These are phyloP conservation scores for Furnarius figulus DNA, from an alignment of 2,113 vertebrate species.

Conservation along the genomic window DNA sequence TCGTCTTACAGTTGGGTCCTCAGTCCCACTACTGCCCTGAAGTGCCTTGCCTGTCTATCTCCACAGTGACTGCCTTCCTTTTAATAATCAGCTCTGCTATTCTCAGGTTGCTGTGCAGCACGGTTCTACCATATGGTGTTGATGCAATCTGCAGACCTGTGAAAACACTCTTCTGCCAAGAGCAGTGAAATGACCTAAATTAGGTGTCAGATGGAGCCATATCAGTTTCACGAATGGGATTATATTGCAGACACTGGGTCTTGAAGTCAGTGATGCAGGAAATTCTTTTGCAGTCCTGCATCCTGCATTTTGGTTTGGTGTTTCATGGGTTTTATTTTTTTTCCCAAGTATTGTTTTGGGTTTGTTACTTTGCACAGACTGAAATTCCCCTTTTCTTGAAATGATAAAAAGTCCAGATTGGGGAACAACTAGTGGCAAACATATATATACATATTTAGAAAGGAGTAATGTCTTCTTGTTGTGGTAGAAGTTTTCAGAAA, in stretches of 20 bases:
- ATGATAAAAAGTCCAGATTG: neutral
- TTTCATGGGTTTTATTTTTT: neutral
- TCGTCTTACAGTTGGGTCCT: neutral
- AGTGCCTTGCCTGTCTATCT: neutral
- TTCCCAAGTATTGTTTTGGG: neutral
- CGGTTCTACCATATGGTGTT: neutral
- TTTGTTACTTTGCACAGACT: neutral
- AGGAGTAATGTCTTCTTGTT: neutral
- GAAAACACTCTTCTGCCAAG: neutral
- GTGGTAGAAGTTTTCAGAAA: neutral
- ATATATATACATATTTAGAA: neutral
- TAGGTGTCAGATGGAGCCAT: neutral
- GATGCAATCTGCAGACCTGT: neutral
- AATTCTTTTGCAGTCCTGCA: neutral
- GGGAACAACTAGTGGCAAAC: neutral
- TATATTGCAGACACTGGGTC: neutral
- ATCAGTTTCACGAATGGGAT: neutral
- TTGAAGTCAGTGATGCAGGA: neutral
- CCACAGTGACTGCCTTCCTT: neutral
- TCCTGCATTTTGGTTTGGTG: neutral
- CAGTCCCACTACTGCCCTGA: neutral
- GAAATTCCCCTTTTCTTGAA: neutral
- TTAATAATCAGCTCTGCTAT: neutral
- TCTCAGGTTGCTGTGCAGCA: neutral
- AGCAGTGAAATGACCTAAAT: neutral